A percentile compares a stretch with the other conserved stretches of the same genome.
Conservation (phyloP, 2,797 vertebrate genomes). For the Phyllotis vaccarum region DNA sequence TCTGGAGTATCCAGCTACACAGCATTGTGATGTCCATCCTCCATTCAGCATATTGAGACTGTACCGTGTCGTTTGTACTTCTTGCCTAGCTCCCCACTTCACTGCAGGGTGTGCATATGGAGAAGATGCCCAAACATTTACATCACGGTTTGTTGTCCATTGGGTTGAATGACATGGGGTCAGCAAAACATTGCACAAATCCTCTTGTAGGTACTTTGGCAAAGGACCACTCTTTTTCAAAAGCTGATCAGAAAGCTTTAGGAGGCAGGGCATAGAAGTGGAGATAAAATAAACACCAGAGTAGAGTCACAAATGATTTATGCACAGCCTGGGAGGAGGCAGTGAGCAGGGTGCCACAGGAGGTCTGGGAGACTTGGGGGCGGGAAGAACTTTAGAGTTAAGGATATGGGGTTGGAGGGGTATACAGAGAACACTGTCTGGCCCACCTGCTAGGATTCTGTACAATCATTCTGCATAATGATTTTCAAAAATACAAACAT, state of each 20-base stretch:
- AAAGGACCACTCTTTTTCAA: not conserved
- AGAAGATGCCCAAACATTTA: not conserved
- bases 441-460: slow-evolving; percentile 75
- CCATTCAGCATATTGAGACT: not conserved
- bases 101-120: not conserved
- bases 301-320: not conserved
- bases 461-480: slow-evolving; percentile 65
- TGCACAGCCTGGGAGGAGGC: not conserved
- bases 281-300: not conserved
- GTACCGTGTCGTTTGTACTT: not conserved
- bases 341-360: not conserved
- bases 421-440: slow-evolving; percentile 56
- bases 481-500: slow-evolving; percentile 77
- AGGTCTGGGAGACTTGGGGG: not conserved
- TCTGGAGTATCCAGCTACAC: not conserved
- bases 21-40: not conserved
- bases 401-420: not conserved
- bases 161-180: not conserved
- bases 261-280: too few relatives aligned
- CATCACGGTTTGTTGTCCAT: not conserved
- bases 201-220: not conserved
- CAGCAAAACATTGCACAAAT: not conserved
- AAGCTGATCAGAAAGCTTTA: not conserved
- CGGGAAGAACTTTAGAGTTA: not conserved
- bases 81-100: not conserved